Evolutionary conservation across 1,140 invertebrate genomes (phyloP).

Genomic region (Lasioglossum albipes): DNA sequence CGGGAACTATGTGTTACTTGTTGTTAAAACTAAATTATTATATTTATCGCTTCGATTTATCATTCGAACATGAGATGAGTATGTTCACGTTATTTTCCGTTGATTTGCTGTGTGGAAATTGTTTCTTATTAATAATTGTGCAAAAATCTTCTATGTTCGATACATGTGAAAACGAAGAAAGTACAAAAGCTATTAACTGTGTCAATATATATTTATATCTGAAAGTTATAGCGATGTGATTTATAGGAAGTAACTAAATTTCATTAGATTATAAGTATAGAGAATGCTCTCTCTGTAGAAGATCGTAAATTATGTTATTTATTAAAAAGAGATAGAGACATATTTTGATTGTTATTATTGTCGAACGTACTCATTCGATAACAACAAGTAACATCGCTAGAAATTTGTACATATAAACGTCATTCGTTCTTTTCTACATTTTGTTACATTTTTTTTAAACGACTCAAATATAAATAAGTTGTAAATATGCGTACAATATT

Average conservation of each 20-base stretch:
- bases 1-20: conserved; percentile 53
- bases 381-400: conserved; percentile 54
- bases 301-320: conserved; percentile 13
- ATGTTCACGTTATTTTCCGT: conserved; percentile 30
- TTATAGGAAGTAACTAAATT: conserved; percentile 3
- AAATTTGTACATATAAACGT: conserved; percentile 62
- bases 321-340: conserved; percentile 17
- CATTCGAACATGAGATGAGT: conserved; percentile 2
- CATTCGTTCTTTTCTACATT: conserved; percentile 75
- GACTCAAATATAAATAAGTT: conserved; percentile 63
- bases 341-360: conserved; percentile 8
- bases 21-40: conserved; percentile 54
- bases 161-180: conserved; percentile 10
- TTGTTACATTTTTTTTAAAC: conserved; percentile 73
- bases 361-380: conserved; percentile 14
- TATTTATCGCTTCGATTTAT: conserved; percentile 20
- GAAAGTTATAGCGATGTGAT: conserved; percentile 33
- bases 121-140: conserved; percentile 17
- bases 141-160: not conserved
- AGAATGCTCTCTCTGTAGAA: conserved; percentile 14
- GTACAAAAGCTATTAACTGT: conserved; percentile 7
- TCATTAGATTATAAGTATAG: conserved; percentile 7
- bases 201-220: conserved; percentile 31
- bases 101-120: conserved; percentile 41
- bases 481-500: conserved; percentile 63